Base-by-base conservation (phyloP, 2,888 invertebrate species). In the Stenichneumon culpator region DNA sequence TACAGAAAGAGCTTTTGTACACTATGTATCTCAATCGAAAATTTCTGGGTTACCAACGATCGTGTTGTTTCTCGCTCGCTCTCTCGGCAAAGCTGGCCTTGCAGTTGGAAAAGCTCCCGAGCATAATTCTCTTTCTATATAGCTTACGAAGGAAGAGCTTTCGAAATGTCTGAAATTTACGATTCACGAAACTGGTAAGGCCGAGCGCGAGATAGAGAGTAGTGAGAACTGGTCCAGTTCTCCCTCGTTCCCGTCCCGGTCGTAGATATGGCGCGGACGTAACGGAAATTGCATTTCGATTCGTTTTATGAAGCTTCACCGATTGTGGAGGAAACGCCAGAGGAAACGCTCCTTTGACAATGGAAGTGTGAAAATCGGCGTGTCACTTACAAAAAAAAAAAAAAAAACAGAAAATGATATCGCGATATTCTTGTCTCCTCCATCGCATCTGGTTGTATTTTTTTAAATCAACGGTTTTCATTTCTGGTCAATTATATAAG, bases 211-310 rank as follows among this genome's bases (percentile, higher is more conserved):
- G 65, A 75, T 83, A 73, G 67, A 69, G 72, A 63, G 82, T 57
- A 54, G 36, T 63, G 57, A 60, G 65, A 82, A 72, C 60, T 77
- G 36, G 36, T 52, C 69, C 22, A 14, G 36, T 63, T 79, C 60
- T 74, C 50, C n/a, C 32, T 50, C 60, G 47, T 47, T 47, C 44
- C 0, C 25, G 22, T 11, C 22, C 68, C 22, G 68, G 63, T 83
- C 73, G 81, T 78, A 80, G 85, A 83, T 87, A 84, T 81, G 84
- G 67, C 65, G 78, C 72, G 79, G 80, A 79, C 87, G 82, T 86
- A 83, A 83, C 89, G 91, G 90, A 92, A 92, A 92, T 92, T 92
- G 90, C 90, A 91, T 91, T 92, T 90, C 90, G 88, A 91, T 91
- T 91, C 89, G 87, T 88, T 92, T 90, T 89, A 87, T 86, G 89